Base-by-base conservation (phyloP, 2,888 invertebrate species). In the Petrolisthes cinctipes region DNA sequence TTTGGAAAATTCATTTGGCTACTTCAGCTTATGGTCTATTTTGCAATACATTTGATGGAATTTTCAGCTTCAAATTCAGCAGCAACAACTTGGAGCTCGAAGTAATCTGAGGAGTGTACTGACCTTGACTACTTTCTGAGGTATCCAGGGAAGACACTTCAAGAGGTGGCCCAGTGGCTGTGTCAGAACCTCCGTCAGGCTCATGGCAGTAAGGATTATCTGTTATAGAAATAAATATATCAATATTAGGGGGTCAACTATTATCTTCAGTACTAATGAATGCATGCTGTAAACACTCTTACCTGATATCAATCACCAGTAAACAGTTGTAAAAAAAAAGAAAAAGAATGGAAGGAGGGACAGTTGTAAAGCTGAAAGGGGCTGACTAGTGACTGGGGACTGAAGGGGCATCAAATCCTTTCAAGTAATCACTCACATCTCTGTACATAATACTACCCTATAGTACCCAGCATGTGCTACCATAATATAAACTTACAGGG, bases 121-220 rank as follows among this genome's bases (percentile, higher is more conserved):
- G 23, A 88, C 88, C 76, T 11, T 66, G 23, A 85, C 37, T 4
- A 88, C 82, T 57, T 82, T 88, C 23, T 53, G 6, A 11, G 85
- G 81, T 66, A 88, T 88, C 88, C 88, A 88, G 56, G 88, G 88
- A 17, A 88, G 85, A 54, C 54, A 20, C 7, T n/a, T 51, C 17
- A 85, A 54, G 5, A 88, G 73, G 9, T 51, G 54, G 51, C 56
- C 11, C 17, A 88, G 51, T 14, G 84, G 75, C 17, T 75, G 20
- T 5, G 61, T 68, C 20, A 88, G 54, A 5, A 88, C 54, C n/a
- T 88, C 54, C 3, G 73, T 11, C 54, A 88, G 68, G 6, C 81
- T 56, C 81, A 88, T 20, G 20, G 85, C 88, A n/a, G 88, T 88
- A 57, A 88, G 76, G 5, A 88, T 89, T 37, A 88, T 71, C 88